phyloP scores from a whole-genome alignment of 2,797 vertebrate genomes.

The Enteromius viviparus region DNA sequence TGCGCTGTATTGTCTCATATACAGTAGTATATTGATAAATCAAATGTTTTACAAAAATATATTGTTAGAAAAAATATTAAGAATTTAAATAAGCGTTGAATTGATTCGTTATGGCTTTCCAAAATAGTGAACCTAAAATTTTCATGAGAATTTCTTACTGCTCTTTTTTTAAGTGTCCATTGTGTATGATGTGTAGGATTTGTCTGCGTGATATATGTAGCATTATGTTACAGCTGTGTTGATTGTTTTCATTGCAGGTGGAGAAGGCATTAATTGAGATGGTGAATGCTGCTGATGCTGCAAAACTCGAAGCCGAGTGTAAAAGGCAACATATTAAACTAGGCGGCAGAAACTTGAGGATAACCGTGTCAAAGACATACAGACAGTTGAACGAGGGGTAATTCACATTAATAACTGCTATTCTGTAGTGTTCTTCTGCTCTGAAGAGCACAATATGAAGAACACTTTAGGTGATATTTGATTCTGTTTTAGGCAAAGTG shows the following conservation, averaged over 20 bases:
- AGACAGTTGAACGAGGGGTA: conserved; percentile 6
- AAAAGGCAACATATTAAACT: conserved; percentile 20
- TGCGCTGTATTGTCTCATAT: not conserved
- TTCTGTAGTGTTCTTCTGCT: not conserved
- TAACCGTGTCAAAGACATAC: conserved; percentile 32
- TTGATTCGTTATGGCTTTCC: not conserved
- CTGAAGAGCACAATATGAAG: not conserved
- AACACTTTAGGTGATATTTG: not conserved
- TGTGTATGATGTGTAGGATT: not conserved
- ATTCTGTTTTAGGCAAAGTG: not conserved
- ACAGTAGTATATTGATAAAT: not conserved
- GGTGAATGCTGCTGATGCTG: conserved; percentile 7
- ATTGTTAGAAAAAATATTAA: too few species aligned
- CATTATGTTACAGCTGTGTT: not conserved
- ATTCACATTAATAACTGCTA: not conserved
- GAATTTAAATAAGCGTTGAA: not conserved
- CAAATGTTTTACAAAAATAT: not conserved
- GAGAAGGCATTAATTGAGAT: conserved; percentile 28
- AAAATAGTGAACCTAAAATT: not conserved
- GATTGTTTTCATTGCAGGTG: not conserved
- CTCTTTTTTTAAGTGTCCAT: not conserved
- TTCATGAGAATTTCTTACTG: not conserved
- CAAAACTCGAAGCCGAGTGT: conserved; percentile 3
- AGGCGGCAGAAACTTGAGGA: conserved; percentile 28
- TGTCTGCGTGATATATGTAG: not conserved